phyloP scores from a whole-genome alignment of 2,113 vertebrate genomes.

The Pipa parva region DNA sequence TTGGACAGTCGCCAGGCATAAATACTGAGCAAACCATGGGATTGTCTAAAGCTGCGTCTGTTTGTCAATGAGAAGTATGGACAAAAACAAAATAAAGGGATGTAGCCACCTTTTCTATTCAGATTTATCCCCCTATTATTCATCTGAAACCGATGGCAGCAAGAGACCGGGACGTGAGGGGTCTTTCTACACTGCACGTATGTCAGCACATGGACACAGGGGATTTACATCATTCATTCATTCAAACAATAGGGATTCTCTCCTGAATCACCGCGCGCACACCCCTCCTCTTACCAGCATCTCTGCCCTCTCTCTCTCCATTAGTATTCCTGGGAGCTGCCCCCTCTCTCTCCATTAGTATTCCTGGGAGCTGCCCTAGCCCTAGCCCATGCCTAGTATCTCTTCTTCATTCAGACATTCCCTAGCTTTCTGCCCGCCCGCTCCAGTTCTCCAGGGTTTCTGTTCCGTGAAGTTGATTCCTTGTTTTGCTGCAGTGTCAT shows the following conservation, averaged over 20 bases:
- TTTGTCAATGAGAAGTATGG: no score
- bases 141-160: no score
- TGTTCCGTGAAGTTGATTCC: slow-evolving; percentile 39
- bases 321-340: neutral
- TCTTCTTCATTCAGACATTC: neutral
- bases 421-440: slow-evolving; percentile 20
- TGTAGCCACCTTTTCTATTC: no score
- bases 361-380: slow-evolving; percentile 6
- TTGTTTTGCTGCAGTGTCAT: slow-evolving; percentile 56
- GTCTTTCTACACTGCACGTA: neutral
- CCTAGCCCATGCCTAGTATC: neutral
- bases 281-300: neutral
- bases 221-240: neutral
- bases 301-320: neutral
- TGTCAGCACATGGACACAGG: neutral
- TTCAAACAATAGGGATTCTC: neutral
- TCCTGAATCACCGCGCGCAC: neutral
- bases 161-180: no score
- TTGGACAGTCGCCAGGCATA: no score
- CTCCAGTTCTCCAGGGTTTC: slow-evolving; percentile 10
- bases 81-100: no score
- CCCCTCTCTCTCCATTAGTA: neutral
- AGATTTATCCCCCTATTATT: no score
- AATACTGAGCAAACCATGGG: no score
- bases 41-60: no score